phyloP scores from a whole-genome alignment of 30 jellyfish, hydroid and myxozoan genomes.

The Chironex yamaguchii region DNA sequence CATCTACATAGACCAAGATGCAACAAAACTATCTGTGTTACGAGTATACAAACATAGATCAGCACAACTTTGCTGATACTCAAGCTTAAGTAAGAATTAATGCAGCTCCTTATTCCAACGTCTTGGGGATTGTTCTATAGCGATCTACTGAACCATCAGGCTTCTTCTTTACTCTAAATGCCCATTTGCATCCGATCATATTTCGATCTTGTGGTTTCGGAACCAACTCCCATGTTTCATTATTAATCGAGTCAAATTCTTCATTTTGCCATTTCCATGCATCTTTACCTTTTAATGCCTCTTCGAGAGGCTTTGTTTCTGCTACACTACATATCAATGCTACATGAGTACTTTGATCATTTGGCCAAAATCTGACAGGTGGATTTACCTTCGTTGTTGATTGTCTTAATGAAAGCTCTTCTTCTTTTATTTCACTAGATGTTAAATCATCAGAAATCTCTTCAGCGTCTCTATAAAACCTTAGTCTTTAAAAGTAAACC shows the following conservation, averaged over 20 bases:
- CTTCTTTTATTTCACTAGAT: no score
- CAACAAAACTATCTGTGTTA: neutral
- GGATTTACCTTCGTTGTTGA: no score
- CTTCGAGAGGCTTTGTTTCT: neutral
- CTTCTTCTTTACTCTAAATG: slow-evolving; percentile 9
- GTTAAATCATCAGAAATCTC: no score
- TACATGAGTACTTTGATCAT: no score
- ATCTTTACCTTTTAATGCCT: neutral
- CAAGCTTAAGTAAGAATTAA: neutral
- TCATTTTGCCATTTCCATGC: neutral
- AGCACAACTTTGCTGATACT: neutral
- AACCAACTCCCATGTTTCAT: slow-evolving; percentile 16
- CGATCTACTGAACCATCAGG: slow-evolving; percentile 41
- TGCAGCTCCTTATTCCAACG: slow-evolving; percentile 35
- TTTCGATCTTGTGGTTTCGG: neutral
- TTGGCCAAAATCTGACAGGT: no score
- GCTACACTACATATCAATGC: no score
- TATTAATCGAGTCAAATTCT: neutral
- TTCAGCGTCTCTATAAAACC: no score
- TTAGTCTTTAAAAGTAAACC: no score
- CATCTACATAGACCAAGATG: neutral
- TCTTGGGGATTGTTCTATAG: slow-evolving; percentile 49
- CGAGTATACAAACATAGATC: slow-evolving; percentile 4
- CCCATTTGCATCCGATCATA: slow-evolving; percentile 6
- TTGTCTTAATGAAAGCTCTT: no score